Conservation (phyloP, 2,888 invertebrate species). For the Drosophila mercatorum region DNA sequence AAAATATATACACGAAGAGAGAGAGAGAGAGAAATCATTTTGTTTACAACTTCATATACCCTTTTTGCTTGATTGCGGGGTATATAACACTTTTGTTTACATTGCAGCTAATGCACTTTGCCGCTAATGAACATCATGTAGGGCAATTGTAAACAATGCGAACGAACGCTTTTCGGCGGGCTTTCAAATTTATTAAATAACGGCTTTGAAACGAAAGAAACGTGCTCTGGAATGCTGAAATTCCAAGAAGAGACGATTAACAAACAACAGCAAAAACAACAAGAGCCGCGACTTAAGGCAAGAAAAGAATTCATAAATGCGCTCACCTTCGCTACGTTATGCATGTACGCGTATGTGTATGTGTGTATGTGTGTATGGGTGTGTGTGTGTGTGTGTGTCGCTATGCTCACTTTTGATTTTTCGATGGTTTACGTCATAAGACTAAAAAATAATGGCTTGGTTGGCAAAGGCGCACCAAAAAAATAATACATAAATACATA, state of each 20-base stretch:
- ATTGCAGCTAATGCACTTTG: slow-evolving; percentile 58
- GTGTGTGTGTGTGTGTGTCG: slow-evolving; percentile 55
- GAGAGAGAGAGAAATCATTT: neutral
- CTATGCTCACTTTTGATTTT: slow-evolving; percentile 74
- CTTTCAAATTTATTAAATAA: slow-evolving; percentile 50
- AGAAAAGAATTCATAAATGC: slow-evolving; percentile 56
- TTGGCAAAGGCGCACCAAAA: slow-evolving; percentile 54
- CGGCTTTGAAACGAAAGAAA: slow-evolving; percentile 45
- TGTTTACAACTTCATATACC: neutral
- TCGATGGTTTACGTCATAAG: slow-evolving; percentile 81
- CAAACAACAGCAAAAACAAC: slow-evolving; percentile 33
- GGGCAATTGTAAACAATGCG: slow-evolving; percentile 65
- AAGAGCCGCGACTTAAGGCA: slow-evolving; percentile 35
- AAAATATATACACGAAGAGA: neutral
- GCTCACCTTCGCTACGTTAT: slow-evolving; percentile 65
- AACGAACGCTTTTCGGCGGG: slow-evolving; percentile 25
- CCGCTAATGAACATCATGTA: slow-evolving; percentile 45
- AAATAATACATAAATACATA: slow-evolving; percentile 15
- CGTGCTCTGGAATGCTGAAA: slow-evolving; percentile 48
- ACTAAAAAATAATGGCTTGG: slow-evolving; percentile 76
- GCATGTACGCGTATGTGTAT: neutral
- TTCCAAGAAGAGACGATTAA: slow-evolving; percentile 66
- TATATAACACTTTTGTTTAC: slow-evolving; percentile 49
- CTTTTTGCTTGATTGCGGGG: neutral
- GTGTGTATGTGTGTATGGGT: neutral